Percentiles rank a stretch among this genome's conserved stretches.
These are phyloP conservation scores for Drosophila triauraria DNA, from an alignment of 1,140 invertebrate genomes.

Conservation along the genomic window DNA sequence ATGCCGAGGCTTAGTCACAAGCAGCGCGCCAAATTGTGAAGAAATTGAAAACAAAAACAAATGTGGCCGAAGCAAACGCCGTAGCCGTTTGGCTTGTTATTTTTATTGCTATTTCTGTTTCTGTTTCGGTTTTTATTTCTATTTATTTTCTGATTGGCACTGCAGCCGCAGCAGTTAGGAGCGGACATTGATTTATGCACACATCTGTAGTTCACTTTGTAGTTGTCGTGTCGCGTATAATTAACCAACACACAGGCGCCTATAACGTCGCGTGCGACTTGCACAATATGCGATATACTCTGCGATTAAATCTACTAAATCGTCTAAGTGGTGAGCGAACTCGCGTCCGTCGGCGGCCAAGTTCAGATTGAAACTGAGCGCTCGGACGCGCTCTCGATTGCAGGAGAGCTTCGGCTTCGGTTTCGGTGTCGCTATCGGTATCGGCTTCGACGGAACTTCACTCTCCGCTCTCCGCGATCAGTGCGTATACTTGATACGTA, in stretches of 20 bases:
- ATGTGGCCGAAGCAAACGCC: slow-evolving; percentile 10
- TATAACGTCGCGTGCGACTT: slow-evolving; percentile 56
- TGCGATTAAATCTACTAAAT: neutral
- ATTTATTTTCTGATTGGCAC: slow-evolving; percentile 26
- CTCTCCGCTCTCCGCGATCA: slow-evolving; percentile 21
- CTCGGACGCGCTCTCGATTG: neutral
- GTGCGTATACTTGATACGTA: slow-evolving; percentile 42
- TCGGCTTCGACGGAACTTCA: neutral
- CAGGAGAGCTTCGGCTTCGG: slow-evolving; percentile 17
- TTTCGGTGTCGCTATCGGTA: neutral
- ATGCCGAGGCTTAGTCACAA: slow-evolving; percentile 27
- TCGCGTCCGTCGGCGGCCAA: slow-evolving; percentile 51
- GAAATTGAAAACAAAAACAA: slow-evolving; percentile 28
- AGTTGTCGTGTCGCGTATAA: slow-evolving; percentile 49
- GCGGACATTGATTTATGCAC: slow-evolving; percentile 51
- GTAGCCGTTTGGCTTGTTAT: slow-evolving; percentile 11
- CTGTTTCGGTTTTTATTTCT: slow-evolving; percentile 6
- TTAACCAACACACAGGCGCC: slow-evolving; percentile 43
- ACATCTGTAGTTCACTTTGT: slow-evolving; percentile 34
- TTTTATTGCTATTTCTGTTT: slow-evolving; percentile 13
- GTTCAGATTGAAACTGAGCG: slow-evolving; percentile 53
- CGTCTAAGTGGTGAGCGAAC: neutral
- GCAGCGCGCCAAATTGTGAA: slow-evolving; percentile 50
- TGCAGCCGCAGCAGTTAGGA: slow-evolving; percentile 40
- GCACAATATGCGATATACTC: slow-evolving; percentile 44